phyloP scores from a whole-genome alignment of 2,113 vertebrate genomes.

The Artemisiospiza belli region DNA sequence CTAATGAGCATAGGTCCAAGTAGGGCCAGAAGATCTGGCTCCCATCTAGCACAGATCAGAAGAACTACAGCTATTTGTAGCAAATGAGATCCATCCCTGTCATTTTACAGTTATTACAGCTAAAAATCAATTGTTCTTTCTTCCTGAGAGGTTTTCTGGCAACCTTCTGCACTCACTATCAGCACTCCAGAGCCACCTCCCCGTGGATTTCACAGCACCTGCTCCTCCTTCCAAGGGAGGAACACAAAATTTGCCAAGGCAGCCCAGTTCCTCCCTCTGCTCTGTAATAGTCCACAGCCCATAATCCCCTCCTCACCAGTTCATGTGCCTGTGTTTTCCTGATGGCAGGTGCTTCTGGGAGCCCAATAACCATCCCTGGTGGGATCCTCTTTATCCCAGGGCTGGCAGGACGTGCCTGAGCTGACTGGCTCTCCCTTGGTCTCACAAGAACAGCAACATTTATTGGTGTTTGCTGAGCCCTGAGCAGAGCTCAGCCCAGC shows the following conservation, averaged over 20 bases:
- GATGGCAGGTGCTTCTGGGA: background rate
- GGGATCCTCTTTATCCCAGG: background rate
- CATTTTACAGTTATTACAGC: slow-evolving; percentile 3
- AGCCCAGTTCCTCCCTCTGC: background rate
- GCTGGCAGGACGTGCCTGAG: background rate
- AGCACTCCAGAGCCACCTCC: background rate
- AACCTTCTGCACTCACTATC: background rate
- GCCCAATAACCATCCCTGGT: background rate
- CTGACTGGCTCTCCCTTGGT: background rate
- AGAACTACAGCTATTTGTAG: background rate
- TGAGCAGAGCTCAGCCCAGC: background rate
- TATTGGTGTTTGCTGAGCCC: background rate
- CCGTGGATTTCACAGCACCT: background rate
- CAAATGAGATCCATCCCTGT: background rate
- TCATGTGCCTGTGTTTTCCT: background rate
- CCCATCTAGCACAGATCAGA: background rate
- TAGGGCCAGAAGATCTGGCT: background rate
- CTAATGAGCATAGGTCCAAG: background rate
- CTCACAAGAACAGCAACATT: background rate
- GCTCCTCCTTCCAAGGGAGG: background rate
- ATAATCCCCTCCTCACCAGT: background rate
- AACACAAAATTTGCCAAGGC: background rate
- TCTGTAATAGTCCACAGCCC: background rate
- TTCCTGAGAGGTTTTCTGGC: slow-evolving; percentile 27
- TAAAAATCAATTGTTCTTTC: slow-evolving; percentile 36